Evolutionary conservation across 2,113 vertebrate genomes (phyloP).

Genomic region (Pitta sordida): DNA sequence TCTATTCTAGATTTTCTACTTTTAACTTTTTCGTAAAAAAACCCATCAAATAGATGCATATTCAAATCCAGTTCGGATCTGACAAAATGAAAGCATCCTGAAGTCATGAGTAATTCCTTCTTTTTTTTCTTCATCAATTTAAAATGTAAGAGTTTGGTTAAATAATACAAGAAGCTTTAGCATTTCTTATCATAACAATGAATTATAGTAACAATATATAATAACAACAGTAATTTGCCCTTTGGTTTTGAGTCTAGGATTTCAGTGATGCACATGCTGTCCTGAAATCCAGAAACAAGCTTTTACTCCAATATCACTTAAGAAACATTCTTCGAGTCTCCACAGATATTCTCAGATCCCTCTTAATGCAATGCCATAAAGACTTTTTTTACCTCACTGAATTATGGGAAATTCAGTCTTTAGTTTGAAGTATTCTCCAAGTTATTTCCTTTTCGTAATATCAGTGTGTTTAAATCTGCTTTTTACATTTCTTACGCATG

Average conservation of each 20-base stretch:
- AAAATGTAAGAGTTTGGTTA: not conserved
- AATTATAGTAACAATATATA: not conserved
- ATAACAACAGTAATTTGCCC: not conserved
- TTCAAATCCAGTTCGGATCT: not conserved
- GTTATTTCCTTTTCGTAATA: not conserved
- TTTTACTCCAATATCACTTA: not conserved
- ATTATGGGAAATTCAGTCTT: not conserved
- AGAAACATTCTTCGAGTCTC: not conserved
- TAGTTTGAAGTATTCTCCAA: not conserved
- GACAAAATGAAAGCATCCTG: not conserved
- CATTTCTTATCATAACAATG: not conserved
- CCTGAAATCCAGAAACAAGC: not conserved
- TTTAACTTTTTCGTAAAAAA: not conserved
- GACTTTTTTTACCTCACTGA: not conserved
- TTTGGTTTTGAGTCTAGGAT: not conserved
- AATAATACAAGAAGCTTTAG: not conserved
- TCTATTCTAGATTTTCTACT: not conserved
- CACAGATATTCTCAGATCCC: not conserved
- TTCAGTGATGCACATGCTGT: not conserved
- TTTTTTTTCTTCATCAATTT: not conserved
- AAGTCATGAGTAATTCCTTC: not conserved
- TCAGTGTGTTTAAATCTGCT: not conserved
- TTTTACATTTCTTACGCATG: not conserved
- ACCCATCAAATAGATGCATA: not conserved
- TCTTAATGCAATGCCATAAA: not conserved